phyloP scores from a whole-genome alignment of 2,888 invertebrate genomes.

The Lepidochrysops patricia region DNA sequence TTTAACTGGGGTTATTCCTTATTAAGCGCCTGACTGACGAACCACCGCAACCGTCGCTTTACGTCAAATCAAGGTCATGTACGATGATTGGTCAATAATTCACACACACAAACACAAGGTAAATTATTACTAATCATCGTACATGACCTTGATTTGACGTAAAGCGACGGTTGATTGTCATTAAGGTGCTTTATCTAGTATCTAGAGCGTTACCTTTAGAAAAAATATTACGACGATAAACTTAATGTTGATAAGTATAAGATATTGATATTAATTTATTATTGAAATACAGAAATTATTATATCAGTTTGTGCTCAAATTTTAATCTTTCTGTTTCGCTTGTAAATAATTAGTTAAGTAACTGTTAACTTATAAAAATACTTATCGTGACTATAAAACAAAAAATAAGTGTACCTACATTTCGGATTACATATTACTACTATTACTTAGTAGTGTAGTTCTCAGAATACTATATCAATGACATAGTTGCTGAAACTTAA shows the following conservation, averaged over 20 bases:
- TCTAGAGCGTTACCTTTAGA: neutral
- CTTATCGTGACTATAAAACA: neutral
- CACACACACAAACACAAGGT: too few relatives aligned
- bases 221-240: neutral
- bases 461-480: neutral
- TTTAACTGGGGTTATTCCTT: constrained; percentile 2
- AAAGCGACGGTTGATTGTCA: too few relatives aligned
- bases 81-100: too few relatives aligned
- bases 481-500: neutral
- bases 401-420: neutral
- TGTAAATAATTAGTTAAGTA: neutral
- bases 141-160: too few relatives aligned
- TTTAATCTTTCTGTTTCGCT: neutral
- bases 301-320: constrained; percentile 1
- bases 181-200: too few relatives aligned
- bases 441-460: neutral
- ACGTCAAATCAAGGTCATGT: too few relatives aligned
- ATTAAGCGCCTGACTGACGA: too few relatives aligned
- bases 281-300: neutral
- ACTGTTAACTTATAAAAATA: neutral
- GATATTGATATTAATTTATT: neutral
- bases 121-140: too few relatives aligned
- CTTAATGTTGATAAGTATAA: neutral
- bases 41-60: too few relatives aligned
- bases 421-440: neutral